Percentiles rank a stretch among this genome's conserved stretches.
Evolutionary conservation across 2,888 invertebrate species (phyloP).

Genomic region (Noctua janthe): DNA sequence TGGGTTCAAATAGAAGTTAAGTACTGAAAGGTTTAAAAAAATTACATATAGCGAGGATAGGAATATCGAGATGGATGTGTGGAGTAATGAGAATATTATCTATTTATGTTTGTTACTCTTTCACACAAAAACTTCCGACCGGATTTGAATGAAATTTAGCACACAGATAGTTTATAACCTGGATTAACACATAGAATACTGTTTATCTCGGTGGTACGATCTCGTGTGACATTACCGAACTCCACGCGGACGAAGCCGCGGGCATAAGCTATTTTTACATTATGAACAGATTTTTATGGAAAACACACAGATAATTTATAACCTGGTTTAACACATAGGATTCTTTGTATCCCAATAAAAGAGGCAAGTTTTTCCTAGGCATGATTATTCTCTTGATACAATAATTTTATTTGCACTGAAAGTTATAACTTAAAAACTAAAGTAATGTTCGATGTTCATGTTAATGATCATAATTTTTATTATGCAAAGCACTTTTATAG

Average conservation of each 20-base stretch:
- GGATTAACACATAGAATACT: too few species aligned
- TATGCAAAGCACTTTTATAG: conserved; percentile 57
- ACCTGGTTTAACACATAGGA: too few species aligned
- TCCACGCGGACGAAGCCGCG: too few species aligned
- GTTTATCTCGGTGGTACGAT: too few species aligned
- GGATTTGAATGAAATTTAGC: too few species aligned
- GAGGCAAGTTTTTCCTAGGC: not conserved
- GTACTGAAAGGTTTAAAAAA: not conserved
- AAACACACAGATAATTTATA: too few species aligned
- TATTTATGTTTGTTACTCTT: too few species aligned
- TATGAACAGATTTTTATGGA: too few species aligned
- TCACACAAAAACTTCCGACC: too few species aligned
- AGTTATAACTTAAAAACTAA: conserved; percentile 21
- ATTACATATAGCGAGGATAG: not conserved
- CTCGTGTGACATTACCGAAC: too few species aligned
- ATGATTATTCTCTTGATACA: not conserved
- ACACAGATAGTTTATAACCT: too few species aligned
- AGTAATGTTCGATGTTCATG: conserved; percentile 34
- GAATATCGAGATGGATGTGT: not conserved
- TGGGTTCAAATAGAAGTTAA: not conserved
- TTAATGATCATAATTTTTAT: conserved; percentile 24
- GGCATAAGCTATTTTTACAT: too few species aligned
- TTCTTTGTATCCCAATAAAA: not conserved
- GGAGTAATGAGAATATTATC: not conserved
- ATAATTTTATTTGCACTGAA: not conserved